Evolutionary conservation across 2,113 vertebrate genomes (phyloP).

Genomic region (Hystrix cristata): DNA sequence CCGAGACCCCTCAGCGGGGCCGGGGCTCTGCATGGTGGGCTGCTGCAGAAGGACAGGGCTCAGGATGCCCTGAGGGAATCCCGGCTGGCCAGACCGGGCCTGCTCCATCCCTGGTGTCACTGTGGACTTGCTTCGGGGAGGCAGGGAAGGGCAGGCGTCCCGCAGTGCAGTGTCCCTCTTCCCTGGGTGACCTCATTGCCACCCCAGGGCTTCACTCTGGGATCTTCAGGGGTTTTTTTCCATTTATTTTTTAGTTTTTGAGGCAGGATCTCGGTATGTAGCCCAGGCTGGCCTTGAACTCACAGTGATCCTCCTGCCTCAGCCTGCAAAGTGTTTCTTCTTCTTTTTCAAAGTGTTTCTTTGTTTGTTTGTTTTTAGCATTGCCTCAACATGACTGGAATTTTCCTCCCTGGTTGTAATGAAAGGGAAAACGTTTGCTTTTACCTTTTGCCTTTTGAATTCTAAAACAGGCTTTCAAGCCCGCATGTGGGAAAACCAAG

Average conservation of each 20-base stretch:
- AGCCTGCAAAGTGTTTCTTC: not conserved
- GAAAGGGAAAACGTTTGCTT: conserved; percentile 39
- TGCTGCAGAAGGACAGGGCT: not conserved
- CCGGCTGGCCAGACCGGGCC: no score
- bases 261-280: not conserved
- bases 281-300: not conserved
- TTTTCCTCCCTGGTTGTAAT: not conserved
- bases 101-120: not conserved
- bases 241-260: no score
- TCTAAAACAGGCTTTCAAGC: not conserved
- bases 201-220: not conserved
- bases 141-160: not conserved
- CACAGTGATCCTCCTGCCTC: not conserved
- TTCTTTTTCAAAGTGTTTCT: not conserved
- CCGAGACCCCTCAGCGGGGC: not conserved
- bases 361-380: not conserved
- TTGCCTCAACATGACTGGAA: not conserved
- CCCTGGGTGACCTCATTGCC: no score
- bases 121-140: not conserved
- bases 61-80: not conserved
- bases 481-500: not conserved
- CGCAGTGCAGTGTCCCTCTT: not conserved
- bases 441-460: not conserved
- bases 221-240: not conserved
- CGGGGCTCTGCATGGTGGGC: not conserved